Evolutionary conservation across 2,888 invertebrate genomes (phyloP).

Genomic region (Agonum fuliginosum): DNA sequence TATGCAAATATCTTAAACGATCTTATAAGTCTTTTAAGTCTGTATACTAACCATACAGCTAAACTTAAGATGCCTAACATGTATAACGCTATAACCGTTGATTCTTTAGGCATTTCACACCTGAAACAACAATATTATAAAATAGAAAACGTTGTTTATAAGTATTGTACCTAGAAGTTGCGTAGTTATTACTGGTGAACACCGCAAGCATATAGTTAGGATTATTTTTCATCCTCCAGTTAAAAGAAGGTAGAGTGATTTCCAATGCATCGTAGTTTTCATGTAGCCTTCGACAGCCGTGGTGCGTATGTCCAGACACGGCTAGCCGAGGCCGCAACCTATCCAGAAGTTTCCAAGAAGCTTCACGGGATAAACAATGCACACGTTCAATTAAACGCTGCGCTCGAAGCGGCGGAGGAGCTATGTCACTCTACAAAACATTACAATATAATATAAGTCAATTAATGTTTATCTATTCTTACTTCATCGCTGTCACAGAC

Average conservation of each 20-base stretch:
- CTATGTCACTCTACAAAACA: constrained; percentile 81
- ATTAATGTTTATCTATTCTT: not conserved
- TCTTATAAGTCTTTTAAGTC: too few relatives aligned
- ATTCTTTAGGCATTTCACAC: constrained; percentile 1
- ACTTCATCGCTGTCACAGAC: constrained; percentile 80
- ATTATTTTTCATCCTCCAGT: constrained; percentile 94
- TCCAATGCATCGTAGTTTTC: constrained; percentile 77
- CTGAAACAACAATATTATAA: too few relatives aligned
- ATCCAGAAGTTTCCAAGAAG: constrained; percentile 82
- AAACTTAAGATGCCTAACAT: not conserved
- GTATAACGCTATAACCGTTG: not conserved
- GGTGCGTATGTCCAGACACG: constrained; percentile 94
- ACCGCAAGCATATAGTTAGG: constrained; percentile 82
- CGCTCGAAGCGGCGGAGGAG: constrained; percentile 81
- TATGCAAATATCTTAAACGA: too few relatives aligned
- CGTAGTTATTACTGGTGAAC: constrained; percentile 65
- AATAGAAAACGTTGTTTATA: too few relatives aligned
- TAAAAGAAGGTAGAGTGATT: constrained; percentile 94
- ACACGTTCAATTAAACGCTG: constrained; percentile 86
- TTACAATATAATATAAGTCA: not conserved
- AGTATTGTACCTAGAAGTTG: too few relatives aligned
- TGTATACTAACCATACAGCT: not conserved
- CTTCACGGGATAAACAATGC: constrained; percentile 92
- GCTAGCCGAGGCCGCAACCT: constrained; percentile 78
- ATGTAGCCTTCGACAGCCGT: constrained; percentile 83